Evolutionary conservation across 2,888 invertebrate genomes (phyloP).

Genomic region (Theretra japonica): DNA sequence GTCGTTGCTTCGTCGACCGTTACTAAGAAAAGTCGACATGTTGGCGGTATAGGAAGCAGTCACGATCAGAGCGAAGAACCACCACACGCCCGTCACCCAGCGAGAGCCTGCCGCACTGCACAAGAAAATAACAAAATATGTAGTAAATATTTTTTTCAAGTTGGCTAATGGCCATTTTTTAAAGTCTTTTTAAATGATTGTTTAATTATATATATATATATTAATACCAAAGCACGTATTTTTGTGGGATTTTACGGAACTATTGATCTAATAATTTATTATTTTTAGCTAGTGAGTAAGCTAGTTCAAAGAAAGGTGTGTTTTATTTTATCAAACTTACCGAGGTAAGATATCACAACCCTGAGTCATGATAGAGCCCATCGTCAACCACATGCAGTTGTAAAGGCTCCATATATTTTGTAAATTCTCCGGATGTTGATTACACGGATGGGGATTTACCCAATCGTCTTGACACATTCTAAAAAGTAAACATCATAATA

Average conservation of each 20-base stretch:
- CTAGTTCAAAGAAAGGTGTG: neutral
- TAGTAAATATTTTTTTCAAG: neutral
- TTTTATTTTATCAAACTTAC: conserved; percentile 73
- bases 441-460: conserved; percentile 97
- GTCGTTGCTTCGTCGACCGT: conserved; percentile 90
- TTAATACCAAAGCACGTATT: no score
- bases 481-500: conserved; percentile 43
- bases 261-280: no score
- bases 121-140: neutral
- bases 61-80: conserved; percentile 96
- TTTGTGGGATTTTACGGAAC: no score
- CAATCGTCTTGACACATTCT: conserved; percentile 96
- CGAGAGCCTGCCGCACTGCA: conserved; percentile 94
- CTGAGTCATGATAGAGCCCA: conserved; percentile 96
- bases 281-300: neutral
- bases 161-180: no score
- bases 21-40: conserved; percentile 93
- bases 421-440: conserved; percentile 91
- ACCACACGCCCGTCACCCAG: conserved; percentile 95
- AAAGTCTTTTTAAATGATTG: no score
- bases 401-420: conserved; percentile 94
- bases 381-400: conserved; percentile 97
- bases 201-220: no score
- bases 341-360: conserved; percentile 96
- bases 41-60: conserved; percentile 91